These are phyloP conservation scores for Chlamydotis undulata DNA, from an alignment of 2,113 vertebrate genomes.

Conservation along the genomic window DNA sequence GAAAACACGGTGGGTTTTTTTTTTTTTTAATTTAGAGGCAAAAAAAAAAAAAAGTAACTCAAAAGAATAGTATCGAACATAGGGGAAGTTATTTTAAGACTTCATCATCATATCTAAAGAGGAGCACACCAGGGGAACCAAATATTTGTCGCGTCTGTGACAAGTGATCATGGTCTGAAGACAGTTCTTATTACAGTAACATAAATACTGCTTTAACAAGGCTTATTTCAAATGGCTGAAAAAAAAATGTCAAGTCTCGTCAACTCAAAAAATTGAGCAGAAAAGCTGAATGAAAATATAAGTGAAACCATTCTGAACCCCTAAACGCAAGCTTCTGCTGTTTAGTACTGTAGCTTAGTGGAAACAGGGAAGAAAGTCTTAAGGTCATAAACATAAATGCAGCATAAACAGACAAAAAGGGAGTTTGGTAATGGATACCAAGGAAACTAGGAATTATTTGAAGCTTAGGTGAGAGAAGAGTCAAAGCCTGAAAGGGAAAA, in stretches of 20 bases:
- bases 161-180: conserved; percentile 20
- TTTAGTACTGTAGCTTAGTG: neutral
- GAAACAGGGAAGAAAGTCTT: neutral
- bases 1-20: neutral
- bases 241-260: conserved; percentile 15
- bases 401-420: neutral
- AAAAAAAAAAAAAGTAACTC: neutral
- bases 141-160: neutral
- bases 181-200: conserved; percentile 7
- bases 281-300: conserved; percentile 23
- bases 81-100: conserved; percentile 18
- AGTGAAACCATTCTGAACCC: neutral
- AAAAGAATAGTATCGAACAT: neutral
- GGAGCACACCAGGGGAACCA: neutral
- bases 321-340: neutral
- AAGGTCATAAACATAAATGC: neutral
- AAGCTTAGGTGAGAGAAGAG: neutral
- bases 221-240: conserved; percentile 21
- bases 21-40: neutral
- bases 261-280: neutral
- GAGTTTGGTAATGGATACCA: neutral
- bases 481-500: neutral
- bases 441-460: neutral
- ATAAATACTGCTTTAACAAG: conserved; percentile 9
- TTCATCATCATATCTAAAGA: conserved; percentile 7